A percentile compares a stretch with the other conserved stretches of the same genome.
These are phyloP conservation scores for Pollenia amentaria DNA, from an alignment of 2,888 invertebrate genomes.

Conservation along the genomic window DNA sequence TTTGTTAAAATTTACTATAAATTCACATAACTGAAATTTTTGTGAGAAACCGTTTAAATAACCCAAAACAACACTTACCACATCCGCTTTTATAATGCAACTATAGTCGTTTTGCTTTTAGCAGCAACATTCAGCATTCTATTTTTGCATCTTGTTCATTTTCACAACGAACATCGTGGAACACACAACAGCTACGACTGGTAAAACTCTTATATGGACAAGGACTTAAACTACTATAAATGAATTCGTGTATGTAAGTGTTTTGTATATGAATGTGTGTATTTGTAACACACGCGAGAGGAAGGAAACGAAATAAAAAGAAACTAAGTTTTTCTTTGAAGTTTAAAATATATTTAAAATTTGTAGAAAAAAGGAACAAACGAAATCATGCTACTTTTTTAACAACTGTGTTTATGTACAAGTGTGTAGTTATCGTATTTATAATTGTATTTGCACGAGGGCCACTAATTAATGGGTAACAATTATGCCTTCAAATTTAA, in stretches of 20 bases:
- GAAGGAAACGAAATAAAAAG: conserved; percentile 63
- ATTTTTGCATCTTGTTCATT: conserved; percentile 53
- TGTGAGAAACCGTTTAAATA: conserved; percentile 73
- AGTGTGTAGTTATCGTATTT: not conserved
- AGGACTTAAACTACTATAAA: conserved; percentile 3
- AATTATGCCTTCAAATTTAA: no score
- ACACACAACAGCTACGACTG: conserved; percentile 1
- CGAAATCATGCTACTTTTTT: conserved; percentile 26
- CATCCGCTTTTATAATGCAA: conserved; percentile 68
- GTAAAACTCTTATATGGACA: conserved; percentile 42
- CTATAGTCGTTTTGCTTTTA: conserved; percentile 60
- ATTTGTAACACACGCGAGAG: conserved; percentile 49
- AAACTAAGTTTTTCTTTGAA: conserved; percentile 36
- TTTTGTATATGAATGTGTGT: not conserved
- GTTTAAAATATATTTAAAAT: conserved; percentile 20
- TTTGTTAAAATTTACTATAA: conserved; percentile 72
- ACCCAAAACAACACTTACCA: conserved; percentile 74
- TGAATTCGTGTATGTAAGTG: not conserved
- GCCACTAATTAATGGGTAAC: not conserved
- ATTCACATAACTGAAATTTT: conserved; percentile 73
- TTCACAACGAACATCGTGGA: not conserved
- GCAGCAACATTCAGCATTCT: conserved; percentile 39
- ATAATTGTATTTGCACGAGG: not conserved
- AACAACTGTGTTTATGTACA: no score
- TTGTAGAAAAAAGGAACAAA: conserved; percentile 3